Evolutionary conservation across 2,113 vertebrate genomes (phyloP).

Genomic region (Neolamprologus longior): DNA sequence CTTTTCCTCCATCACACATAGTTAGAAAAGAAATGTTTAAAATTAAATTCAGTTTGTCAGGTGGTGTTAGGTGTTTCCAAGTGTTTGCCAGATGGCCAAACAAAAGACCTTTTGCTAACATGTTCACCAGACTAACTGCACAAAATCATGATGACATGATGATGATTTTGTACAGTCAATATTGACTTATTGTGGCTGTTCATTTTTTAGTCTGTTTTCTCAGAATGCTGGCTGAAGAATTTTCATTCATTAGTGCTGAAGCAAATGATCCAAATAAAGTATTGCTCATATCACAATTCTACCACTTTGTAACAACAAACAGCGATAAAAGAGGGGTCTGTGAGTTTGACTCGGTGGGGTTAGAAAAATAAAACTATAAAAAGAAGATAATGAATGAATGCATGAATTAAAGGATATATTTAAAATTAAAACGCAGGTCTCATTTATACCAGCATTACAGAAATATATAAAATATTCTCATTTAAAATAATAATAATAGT

Average conservation of each 20-base stretch:
- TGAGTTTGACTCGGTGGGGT: not conserved
- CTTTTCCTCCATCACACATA: not conserved
- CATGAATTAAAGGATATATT: not conserved
- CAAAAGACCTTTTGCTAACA: not conserved
- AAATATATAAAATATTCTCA: not conserved
- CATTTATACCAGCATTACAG: not conserved
- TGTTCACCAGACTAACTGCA: not conserved
- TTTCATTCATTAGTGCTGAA: not conserved
- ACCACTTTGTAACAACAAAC: not conserved
- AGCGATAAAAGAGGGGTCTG: not conserved
- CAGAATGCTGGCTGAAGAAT: not conserved
- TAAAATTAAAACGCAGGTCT: not conserved
- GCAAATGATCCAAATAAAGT: not conserved
- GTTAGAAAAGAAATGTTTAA: not conserved
- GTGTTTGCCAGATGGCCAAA: not conserved
- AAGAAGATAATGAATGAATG: not conserved
- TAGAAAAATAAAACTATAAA: not conserved
- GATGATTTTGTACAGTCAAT: not conserved
- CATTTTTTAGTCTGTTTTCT: not conserved
- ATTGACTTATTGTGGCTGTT: not conserved
- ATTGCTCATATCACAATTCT: not conserved
- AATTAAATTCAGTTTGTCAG: not conserved
- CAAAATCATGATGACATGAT: not conserved
- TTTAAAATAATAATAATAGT: not conserved
- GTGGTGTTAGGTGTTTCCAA: not conserved